Evolutionary conservation across 1,140 invertebrate species (phyloP), one percentile per base, ranked within the genome.

Genomic region (Papilio aristodemus): DNA sequence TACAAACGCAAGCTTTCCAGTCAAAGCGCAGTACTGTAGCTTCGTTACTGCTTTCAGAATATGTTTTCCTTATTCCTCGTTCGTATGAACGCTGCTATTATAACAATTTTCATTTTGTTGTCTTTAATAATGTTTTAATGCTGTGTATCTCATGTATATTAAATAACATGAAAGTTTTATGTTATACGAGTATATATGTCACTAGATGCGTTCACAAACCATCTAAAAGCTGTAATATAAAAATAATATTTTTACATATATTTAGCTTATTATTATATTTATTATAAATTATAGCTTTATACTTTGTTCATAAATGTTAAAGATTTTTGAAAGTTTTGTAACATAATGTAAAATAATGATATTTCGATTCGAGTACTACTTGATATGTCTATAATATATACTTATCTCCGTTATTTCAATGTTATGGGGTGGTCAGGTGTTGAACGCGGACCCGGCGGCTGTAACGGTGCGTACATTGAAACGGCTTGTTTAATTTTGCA

Each of bases 401-500:
- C n/a, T n/a, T n/a, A n/a, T n/a, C n/a, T n/a, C n/a, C n/a, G n/a
- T n/a, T n/a, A n/a, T n/a, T n/a, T n/a, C n/a, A n/a, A n/a, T 76
- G 74, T 77, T 78, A 74, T 76, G 72, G 67, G 70, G 72, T 79
- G 73, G 70, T 69, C 69, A 81, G 73, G 72, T 76, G 76, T 69
- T 74, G 72, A 75, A 73, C 72, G 71, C 39, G 69, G 59, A 64
- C 58, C 64, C 71, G 73, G 67, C 73, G 70, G 68, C 69, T 66
- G 67, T 78, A 76, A 76, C 67, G 71, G 75, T 72, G 72, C 70
- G 71, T 74, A 71, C 71, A 69, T 36, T 75, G 71, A 38, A 69
- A 67, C 74, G 71, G 77, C 75, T 70, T 84, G 83, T 87, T 84
- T 80, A 84, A 85, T 85, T 86, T 84, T 85, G 81, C 83, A 84